Percentiles rank a stretch among this genome's conserved stretches.
Evolutionary conservation across 1,140 invertebrate species (phyloP).

Genomic region (Drosophila orena): DNA sequence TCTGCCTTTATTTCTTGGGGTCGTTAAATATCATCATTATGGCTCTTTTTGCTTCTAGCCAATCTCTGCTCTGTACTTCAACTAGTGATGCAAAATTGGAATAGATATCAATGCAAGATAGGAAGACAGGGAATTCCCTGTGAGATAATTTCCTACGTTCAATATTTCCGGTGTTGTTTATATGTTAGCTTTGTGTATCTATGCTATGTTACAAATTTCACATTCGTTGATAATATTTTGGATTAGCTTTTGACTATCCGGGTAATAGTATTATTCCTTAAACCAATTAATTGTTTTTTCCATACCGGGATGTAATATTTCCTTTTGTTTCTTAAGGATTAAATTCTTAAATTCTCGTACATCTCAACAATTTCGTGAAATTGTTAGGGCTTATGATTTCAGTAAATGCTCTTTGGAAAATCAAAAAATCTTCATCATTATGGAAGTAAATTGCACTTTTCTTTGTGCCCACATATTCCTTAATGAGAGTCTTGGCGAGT

Average conservation of each 20-base stretch:
- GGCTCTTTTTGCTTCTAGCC: no score
- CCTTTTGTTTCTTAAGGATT: not conserved
- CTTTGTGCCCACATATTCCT: no score
- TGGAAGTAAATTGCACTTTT: not conserved
- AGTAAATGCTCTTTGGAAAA: not conserved
- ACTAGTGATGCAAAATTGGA: no score
- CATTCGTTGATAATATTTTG: not conserved
- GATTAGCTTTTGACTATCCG: not conserved
- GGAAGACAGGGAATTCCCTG: no score
- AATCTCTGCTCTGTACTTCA: no score
- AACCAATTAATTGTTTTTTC: not conserved
- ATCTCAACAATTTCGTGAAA: not conserved
- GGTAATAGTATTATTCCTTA: not conserved
- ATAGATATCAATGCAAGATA: no score
- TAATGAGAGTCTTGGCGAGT: no score
- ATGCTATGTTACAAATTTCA: not conserved
- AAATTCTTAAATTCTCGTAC: not conserved
- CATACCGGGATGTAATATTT: not conserved
- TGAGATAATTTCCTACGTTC: no score
- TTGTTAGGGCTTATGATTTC: no score
- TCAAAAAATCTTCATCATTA: not conserved
- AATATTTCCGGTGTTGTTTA: no score
- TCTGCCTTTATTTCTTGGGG: no score
- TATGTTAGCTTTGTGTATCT: not conserved
- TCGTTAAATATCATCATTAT: no score